A percentile compares a stretch with the other conserved stretches of the same genome.
These are phyloP conservation scores for Hirudinaria manillensis DNA, from an alignment of 2,888 invertebrate genomes.

Conservation along the genomic window DNA sequence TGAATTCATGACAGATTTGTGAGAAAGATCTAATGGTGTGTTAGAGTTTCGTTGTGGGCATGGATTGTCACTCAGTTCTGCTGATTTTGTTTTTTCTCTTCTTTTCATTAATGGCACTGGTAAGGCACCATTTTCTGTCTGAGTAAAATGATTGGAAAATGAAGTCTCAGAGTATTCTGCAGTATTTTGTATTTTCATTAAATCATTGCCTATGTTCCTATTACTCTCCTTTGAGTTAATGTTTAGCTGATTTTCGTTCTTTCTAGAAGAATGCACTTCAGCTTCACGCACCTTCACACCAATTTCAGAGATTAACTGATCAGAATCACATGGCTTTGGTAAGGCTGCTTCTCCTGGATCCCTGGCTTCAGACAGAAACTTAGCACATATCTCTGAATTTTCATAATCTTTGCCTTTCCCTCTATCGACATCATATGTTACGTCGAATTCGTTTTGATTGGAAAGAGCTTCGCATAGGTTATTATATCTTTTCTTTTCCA, in stretches of 20 bases:
- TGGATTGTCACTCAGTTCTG: conserved; percentile 7
- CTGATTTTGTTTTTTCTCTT: conserved; percentile 13
- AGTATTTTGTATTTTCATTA: neutral
- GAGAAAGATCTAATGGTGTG: neutral
- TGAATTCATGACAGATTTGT: conserved; percentile 11
- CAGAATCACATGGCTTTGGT: neutral
- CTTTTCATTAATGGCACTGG: conserved; percentile 22
- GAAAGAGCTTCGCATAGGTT: neutral
- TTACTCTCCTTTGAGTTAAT: neutral
- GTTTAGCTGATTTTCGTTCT: no score
- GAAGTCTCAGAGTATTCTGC: neutral
- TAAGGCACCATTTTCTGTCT: conserved; percentile 14
- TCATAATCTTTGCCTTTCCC: neutral
- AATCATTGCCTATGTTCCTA: neutral
- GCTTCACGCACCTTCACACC: neutral
- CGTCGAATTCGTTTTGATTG: no score
- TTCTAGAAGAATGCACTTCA: neutral
- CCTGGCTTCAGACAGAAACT: neutral
- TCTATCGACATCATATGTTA: no score
- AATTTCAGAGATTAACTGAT: no score
- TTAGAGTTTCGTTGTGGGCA: neutral
- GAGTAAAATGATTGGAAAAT: conserved; percentile 10
- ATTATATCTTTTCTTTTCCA: neutral
- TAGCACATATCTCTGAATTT: neutral
- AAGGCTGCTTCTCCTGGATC: neutral